phyloP scores from a whole-genome alignment of 1,140 invertebrate genomes.

The Drosophila tsacasi region DNA sequence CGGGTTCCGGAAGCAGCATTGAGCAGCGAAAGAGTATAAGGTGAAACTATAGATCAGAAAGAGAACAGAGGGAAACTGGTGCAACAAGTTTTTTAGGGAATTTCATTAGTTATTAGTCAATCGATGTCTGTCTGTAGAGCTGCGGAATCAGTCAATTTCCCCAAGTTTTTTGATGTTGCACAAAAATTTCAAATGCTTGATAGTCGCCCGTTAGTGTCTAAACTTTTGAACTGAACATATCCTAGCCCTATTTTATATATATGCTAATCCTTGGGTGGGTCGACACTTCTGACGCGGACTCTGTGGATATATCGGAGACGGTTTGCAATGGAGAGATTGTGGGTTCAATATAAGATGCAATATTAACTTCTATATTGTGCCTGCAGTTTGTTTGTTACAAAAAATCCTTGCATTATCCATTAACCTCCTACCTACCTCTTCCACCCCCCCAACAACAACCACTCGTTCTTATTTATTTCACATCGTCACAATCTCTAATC shows the following conservation, averaged over 20 bases:
- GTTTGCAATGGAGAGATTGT: neutral
- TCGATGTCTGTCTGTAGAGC: slow-evolving; percentile 38
- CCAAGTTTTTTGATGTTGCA: slow-evolving; percentile 53
- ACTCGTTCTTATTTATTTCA: slow-evolving; percentile 69
- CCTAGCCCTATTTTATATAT: slow-evolving; percentile 36
- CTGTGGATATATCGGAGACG: neutral
- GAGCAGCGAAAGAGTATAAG: slow-evolving; percentile 16
- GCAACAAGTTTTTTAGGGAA: slow-evolving; percentile 73
- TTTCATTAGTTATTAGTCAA: slow-evolving; percentile 64
- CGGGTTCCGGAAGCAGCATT: slow-evolving; percentile 59
- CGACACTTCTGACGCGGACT: slow-evolving; percentile 9
- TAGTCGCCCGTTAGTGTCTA: slow-evolving; percentile 60
- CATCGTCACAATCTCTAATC: slow-evolving; percentile 34
- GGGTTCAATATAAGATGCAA: neutral
- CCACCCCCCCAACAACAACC: neutral
- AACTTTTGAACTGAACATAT: slow-evolving; percentile 71
- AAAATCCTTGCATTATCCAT: neutral
- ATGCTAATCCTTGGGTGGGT: slow-evolving; percentile 1
- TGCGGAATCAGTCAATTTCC: slow-evolving; percentile 42
- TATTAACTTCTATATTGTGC: neutral
- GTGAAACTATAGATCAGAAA: slow-evolving; percentile 7
- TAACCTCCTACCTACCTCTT: slow-evolving; percentile 3
- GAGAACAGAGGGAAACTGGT: slow-evolving; percentile 32
- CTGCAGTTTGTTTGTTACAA: neutral
- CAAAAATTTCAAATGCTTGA: slow-evolving; percentile 62